Evolutionary conservation across 1,140 invertebrate species (phyloP), one percentile per base, ranked within the genome.

Genomic region (Pseudomyrmex flavicornis): DNA sequence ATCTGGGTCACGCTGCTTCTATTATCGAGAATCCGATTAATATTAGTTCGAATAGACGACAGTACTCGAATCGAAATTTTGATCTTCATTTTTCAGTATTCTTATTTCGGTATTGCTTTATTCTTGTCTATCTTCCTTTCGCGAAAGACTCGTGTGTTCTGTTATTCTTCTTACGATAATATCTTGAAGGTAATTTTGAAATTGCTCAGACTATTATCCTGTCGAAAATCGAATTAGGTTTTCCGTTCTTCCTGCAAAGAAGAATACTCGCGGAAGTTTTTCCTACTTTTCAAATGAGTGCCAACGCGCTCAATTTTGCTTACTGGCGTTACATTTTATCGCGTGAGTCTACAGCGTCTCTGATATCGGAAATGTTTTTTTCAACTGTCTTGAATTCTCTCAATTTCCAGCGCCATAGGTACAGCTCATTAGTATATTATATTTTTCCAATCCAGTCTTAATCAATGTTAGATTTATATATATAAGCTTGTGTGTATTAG

Each of bases 281-380:
- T 52, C 35, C 74, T 70, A 62, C 54, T 83, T 77, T 56, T 72
- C 12, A 22, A 65, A 61, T 26, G 68, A 83, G 26, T 54, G 69
- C 52, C 17, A 15, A 13, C 35, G 8, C 9, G 22, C 48, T 50
- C 68, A 87, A 84, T 69, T 68, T 84, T 84, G 50, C 77, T 87
- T 69, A 84, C 61, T 17, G 56, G 58, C 58, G 76, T 56, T 58
- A 58, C 58, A 20, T 77, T 76, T 59, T 77, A 68, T 65, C 63
- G 83, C 9, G 10, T 15, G 54, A 35, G 2, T 12, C 62, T 72
- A 66, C 46, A 61, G 20, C 73, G 50, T 59, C 75, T 58, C 20
- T 59, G 59, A 87, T 84, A 87, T 87, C 61, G 56, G 3, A 10
- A n/a, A 86, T 65, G 59, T 74, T 73, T 63, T 63, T 79, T 83